Evolutionary conservation across 2,113 vertebrate species (phyloP).

Genomic region (Poicephalus gulielmi): DNA sequence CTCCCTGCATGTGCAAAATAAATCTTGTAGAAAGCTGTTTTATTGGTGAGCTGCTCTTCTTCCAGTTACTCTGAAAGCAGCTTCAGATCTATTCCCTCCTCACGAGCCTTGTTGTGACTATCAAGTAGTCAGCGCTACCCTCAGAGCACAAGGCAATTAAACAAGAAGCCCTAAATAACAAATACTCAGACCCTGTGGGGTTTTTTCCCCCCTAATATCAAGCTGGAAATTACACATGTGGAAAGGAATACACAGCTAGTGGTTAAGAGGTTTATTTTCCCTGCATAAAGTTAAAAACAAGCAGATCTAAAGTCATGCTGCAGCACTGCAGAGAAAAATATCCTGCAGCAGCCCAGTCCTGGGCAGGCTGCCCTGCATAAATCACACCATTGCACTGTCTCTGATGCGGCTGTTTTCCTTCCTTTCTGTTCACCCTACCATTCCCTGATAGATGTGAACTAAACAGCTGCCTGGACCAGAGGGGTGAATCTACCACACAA

Average conservation of each 20-base stretch:
- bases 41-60: neutral
- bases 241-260: neutral
- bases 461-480: neutral
- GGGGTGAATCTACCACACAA: neutral
- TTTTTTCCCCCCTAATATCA: neutral
- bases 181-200: rapidly evolving
- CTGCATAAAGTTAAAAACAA: neutral
- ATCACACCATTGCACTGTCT: neutral
- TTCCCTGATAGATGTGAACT: neutral
- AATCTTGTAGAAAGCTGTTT: neutral
- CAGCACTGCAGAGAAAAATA: neutral
- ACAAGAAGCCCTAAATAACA: neutral
- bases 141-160: neutral
- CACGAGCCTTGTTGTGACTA: neutral
- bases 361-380: slow-evolving; percentile 41
- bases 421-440: neutral
- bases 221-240: neutral
- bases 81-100: neutral
- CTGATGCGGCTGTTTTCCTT: neutral
- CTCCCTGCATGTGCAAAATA: neutral
- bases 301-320: neutral
- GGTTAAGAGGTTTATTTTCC: neutral
- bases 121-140: neutral
- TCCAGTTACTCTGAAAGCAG: neutral
- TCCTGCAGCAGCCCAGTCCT: neutral